Evolutionary conservation across 1,140 invertebrate species (phyloP).

Genomic region (Mamestra configurata): DNA sequence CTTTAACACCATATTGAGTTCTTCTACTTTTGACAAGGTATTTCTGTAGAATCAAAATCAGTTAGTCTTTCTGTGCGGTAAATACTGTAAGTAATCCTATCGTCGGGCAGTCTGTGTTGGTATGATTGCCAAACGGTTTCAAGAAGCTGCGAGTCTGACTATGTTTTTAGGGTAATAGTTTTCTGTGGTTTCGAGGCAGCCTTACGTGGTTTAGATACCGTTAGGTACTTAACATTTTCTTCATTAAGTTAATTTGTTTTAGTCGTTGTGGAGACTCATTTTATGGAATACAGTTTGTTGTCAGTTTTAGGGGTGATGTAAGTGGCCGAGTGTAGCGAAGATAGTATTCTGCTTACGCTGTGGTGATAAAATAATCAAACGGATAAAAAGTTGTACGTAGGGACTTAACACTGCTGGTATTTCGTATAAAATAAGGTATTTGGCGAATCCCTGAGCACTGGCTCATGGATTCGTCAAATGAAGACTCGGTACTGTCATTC

Average conservation of each 20-base stretch:
- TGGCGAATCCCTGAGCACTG: too few relatives aligned
- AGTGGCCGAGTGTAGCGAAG: too few relatives aligned
- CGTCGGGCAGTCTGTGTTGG: neutral
- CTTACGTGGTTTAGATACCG: neutral
- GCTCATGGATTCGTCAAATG: too few relatives aligned
- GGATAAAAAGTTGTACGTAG: too few relatives aligned
- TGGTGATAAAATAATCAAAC: too few relatives aligned
- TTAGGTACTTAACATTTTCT: neutral
- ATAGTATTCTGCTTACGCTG: neutral
- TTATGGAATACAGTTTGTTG: too few relatives aligned
- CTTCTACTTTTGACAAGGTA: too few relatives aligned
- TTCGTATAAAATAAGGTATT: too few relatives aligned
- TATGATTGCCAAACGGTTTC: neutral
- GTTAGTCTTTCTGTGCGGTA: neutral
- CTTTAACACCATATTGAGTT: neutral
- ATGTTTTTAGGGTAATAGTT: neutral
- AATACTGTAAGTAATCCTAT: neutral
- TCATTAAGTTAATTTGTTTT: neutral
- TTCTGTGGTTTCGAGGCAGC: constrained; percentile 1
- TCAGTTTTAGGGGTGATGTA: neutral
- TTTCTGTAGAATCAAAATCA: neutral
- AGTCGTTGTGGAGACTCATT: neutral
- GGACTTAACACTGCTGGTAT: too few relatives aligned
- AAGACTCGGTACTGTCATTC: too few relatives aligned
- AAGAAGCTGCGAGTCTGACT: neutral